Conservation (phyloP, 2,797 vertebrate genomes). For the Chaenodraco wilsoni region DNA sequence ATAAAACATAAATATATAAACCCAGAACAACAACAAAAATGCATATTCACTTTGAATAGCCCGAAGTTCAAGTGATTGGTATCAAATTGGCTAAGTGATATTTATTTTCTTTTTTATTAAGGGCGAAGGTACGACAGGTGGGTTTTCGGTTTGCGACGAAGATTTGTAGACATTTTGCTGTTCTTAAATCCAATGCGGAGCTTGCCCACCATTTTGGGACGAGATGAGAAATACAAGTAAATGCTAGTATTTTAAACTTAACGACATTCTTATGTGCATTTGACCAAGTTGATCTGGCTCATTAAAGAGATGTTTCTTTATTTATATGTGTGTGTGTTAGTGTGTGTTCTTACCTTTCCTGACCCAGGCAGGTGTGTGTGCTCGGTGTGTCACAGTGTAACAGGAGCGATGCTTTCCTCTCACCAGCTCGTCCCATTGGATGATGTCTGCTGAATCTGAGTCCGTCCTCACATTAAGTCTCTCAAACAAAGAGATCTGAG, state of each 20-base stretch:
- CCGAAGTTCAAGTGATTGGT: too few species aligned
- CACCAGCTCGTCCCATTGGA: slow-evolving; percentile 85
- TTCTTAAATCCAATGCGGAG: too few species aligned
- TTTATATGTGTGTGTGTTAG: too few species aligned
- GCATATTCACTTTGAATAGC: too few species aligned
- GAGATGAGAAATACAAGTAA: too few species aligned
- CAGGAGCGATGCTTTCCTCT: slow-evolving; percentile 84
- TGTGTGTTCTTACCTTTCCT: slow-evolving; percentile 81
- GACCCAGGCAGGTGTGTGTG: slow-evolving; percentile 85
- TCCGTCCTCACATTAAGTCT: slow-evolving; percentile 61
- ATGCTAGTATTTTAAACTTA: too few species aligned
- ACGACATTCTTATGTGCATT: background rate
- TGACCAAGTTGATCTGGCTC: background rate
- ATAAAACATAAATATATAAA: slow-evolving; percentile 1
- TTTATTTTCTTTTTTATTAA: too few species aligned
- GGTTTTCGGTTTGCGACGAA: too few species aligned
- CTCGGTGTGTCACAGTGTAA: slow-evolving; percentile 74
- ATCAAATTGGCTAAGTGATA: too few species aligned
- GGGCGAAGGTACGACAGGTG: too few species aligned
- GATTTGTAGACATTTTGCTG: too few species aligned
- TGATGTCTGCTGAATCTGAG: slow-evolving; percentile 70
- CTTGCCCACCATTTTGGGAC: too few species aligned
- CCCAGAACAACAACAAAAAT: background rate
- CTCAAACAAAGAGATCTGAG: slow-evolving; percentile 81
- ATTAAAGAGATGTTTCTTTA: background rate